Base-by-base conservation (phyloP, 1,140 invertebrate species). In the Drosophila insularis region DNA sequence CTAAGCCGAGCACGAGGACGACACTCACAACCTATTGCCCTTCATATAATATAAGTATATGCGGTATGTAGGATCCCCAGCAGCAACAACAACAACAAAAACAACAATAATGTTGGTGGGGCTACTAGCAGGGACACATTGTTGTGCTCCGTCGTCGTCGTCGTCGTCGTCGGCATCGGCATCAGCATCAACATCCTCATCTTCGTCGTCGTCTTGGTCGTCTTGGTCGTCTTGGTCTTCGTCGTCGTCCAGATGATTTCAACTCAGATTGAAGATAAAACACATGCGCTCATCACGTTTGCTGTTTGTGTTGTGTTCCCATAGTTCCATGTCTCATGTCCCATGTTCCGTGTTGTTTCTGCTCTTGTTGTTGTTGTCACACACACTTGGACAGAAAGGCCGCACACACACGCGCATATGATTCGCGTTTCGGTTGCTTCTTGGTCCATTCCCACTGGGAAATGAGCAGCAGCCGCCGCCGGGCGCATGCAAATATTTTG, bases 241-340 rank as follows among this genome's bases (percentile, higher is more conserved):
- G 14, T 46, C 43, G 59, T 59, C 55, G 74, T 70, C 71, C 79
- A 89, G 82, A 89, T 89, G 76, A 87, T 87, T 87, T 87, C 58
- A 81, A 67, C 84, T 80, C 84, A 89, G 82, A 87, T 87, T 87
- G 69, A 87, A 87, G 84, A 87, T 89, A 87, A 87, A 89, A 87
- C 82, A 87, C 82, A 89, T 87, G 82, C 82, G 82, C 82, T 86
- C 84, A 89, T 82, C 82, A 79, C 84, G 72, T 87, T 82, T 87
- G 56, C 72, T 70, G 80, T 74, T 87, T 80, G 71, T 78, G 68
- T 74, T 50, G 43, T 50, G 43, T 50, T 50, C 19, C 43, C 43
- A 50, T 50, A 50, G 70, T 65, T 81, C 71, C 72, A 68, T 59
- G 67, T 68, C 63, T 53, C 71, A 68, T 59, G 68, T 68, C 63